phyloP scores from a whole-genome alignment of 2,797 vertebrate genomes.

The Coregonus sp. region DNA sequence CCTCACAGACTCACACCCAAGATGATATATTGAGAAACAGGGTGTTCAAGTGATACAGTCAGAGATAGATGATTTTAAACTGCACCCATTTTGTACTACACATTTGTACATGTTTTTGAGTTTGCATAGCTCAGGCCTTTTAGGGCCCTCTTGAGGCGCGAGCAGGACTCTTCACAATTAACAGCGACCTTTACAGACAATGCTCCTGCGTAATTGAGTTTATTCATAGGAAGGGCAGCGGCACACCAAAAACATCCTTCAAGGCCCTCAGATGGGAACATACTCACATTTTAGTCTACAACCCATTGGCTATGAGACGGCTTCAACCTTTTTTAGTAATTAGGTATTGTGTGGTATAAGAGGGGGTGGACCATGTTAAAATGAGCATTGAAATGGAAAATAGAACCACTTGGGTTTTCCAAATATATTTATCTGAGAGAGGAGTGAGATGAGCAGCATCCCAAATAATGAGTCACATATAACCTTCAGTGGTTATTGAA shows the following conservation, averaged over 20 bases:
- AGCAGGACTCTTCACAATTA: background rate
- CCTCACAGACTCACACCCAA: background rate
- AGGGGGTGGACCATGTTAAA: background rate
- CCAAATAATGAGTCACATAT: background rate
- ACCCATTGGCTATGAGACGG: background rate
- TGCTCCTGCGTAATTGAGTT: background rate
- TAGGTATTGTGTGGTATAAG: background rate
- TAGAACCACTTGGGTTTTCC: background rate
- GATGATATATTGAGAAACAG: background rate
- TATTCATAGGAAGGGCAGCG: background rate
- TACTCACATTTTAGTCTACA: too few species aligned
- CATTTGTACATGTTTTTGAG: background rate
- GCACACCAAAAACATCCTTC: too few species aligned
- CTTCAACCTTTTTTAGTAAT: too few species aligned
- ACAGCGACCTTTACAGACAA: conserved; percentile 1
- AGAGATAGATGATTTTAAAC: background rate
- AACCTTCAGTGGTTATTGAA: background rate
- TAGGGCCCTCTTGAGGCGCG: too few species aligned
- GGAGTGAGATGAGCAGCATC: background rate
- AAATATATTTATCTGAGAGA: background rate
- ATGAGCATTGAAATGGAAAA: background rate
- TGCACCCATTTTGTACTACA: background rate
- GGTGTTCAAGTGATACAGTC: background rate
- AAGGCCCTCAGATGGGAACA: too few species aligned
- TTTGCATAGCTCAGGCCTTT: background rate